Percentiles rank a stretch among this genome's conserved stretches.
Evolutionary conservation across 2,113 vertebrate species (phyloP).

Genomic region (Trogon melanurus): DNA sequence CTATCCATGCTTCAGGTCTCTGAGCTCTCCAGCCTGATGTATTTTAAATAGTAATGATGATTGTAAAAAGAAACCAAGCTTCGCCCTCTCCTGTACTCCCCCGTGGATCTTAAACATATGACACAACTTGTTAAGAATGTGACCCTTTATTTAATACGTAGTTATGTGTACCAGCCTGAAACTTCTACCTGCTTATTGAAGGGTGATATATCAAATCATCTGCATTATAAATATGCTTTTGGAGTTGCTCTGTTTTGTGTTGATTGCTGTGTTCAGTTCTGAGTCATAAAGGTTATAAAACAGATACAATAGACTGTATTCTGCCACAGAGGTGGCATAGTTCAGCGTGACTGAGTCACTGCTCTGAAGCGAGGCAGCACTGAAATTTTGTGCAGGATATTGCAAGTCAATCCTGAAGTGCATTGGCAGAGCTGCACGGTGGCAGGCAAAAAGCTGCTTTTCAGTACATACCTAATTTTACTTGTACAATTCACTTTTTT

Average conservation of each 20-base stretch:
- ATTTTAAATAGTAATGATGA: not conserved
- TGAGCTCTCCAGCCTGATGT: not conserved
- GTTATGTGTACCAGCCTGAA: not conserved
- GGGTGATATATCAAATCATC: not conserved
- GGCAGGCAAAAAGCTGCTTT: not conserved
- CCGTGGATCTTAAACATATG: not conserved
- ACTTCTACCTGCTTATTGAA: not conserved
- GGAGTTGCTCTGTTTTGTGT: not conserved
- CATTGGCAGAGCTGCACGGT: not conserved
- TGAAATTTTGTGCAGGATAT: not conserved
- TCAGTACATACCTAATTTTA: not conserved
- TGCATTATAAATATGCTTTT: not conserved
- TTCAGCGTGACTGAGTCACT: conserved; percentile 30
- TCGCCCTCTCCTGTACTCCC: not conserved
- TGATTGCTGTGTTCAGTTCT: conserved; percentile 12
- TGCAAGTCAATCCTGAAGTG: conserved; percentile 40
- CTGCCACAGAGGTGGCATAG: conserved; percentile 4
- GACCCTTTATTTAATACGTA: not conserved
- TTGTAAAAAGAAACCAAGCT: not conserved
- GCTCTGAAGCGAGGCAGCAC: not conserved
- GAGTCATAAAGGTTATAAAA: conserved; percentile 44
- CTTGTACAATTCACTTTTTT: not conserved
- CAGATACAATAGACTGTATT: conserved; percentile 8
- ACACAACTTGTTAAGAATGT: not conserved
- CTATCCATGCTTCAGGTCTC: not conserved